These are phyloP conservation scores for Desmophyllum pertusum DNA, from an alignment of 92 coral and sea anemone species.

Conservation along the genomic window DNA sequence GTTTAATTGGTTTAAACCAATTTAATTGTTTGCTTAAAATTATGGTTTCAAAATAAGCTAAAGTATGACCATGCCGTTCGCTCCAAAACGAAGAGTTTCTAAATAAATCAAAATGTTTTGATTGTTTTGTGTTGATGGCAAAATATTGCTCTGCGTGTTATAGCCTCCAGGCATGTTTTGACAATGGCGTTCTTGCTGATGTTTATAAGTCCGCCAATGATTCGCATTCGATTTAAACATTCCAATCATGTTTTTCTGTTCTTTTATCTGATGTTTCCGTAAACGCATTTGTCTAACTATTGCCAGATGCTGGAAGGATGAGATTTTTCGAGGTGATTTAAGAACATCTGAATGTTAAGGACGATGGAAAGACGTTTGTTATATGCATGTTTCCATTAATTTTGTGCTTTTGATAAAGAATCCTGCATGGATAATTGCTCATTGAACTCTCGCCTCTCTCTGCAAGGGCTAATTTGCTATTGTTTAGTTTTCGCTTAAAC, in stretches of 20 bases:
- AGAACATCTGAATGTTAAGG: neutral
- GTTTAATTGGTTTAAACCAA: neutral
- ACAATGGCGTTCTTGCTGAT: neutral
- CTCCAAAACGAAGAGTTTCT: neutral
- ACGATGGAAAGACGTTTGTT: neutral
- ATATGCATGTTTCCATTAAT: neutral
- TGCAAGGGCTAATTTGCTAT: slow-evolving; percentile 13
- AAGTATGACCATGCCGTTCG: no score
- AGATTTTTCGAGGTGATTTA: neutral
- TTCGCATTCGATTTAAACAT: slow-evolving; percentile 23
- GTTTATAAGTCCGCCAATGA: slow-evolving; percentile 14
- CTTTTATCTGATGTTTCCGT: slow-evolving; percentile 2
- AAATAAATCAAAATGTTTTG: no score
- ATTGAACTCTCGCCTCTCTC: neutral
- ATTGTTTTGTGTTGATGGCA: neutral
- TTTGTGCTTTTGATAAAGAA: neutral
- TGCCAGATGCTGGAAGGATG: neutral
- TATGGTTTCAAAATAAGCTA: no score
- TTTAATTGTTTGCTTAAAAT: neutral
- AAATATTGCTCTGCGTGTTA: neutral
- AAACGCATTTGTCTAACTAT: slow-evolving; percentile 4
- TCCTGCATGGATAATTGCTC: neutral
- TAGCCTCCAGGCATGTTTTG: slow-evolving; percentile 19
- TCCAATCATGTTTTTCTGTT: slow-evolving; percentile 43
- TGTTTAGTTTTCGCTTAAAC: slow-evolving; percentile 23